Conservation (phyloP, 2,797 vertebrate genomes). For the Alfaro cultratus region DNA sequence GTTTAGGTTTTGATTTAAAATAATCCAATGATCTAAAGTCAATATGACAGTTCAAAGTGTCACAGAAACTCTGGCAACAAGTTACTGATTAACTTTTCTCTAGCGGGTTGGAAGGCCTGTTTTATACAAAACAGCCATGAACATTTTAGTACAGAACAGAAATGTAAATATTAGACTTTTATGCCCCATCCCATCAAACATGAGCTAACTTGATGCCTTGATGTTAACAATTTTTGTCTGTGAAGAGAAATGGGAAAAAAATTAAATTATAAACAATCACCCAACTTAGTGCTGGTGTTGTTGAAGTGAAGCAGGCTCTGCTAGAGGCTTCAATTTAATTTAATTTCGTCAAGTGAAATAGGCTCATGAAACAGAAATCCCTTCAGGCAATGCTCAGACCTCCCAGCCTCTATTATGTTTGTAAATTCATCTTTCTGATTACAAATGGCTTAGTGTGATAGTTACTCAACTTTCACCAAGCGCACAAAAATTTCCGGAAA, state of each 20-base stretch:
- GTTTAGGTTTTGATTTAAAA: slow-evolving; percentile 5
- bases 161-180: neutral
- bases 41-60: neutral
- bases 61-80: neutral
- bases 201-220: neutral
- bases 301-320: neutral
- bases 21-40: slow-evolving; percentile 8
- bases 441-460: neutral
- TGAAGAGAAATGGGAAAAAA: neutral
- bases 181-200: neutral
- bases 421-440: neutral
- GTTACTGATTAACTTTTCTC: slow-evolving; percentile 6
- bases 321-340: neutral
- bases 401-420: too few species aligned
- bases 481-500: neutral
- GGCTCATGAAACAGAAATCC: neutral
- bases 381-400: neutral
- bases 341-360: neutral
- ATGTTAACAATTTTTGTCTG: neutral
- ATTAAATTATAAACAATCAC: neutral
- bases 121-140: neutral
- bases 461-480: neutral
- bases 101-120: neutral
- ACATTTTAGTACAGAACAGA: neutral
- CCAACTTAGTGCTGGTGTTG: neutral